Evolutionary conservation across 1,140 invertebrate species (phyloP), one percentile per base, ranked within the genome.

Genomic region (Temnothorax curvispinosus): DNA sequence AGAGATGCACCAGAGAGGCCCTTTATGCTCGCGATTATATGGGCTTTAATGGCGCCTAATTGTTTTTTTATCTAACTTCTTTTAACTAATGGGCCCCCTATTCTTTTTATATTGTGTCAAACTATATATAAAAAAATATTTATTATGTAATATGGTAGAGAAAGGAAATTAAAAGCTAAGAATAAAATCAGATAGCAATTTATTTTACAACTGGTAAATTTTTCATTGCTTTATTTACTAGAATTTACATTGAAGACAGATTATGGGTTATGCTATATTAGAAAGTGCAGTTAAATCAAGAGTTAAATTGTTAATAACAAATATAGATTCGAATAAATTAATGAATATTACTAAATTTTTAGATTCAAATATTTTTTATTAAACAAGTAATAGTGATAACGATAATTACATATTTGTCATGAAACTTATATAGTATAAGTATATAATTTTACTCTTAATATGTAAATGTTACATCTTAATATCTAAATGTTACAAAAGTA

Each of bases 1-100:
- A 67, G 64, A 21, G 38, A n/a, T 56, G 62, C 21, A 80, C n/a
- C 62, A 9, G 32, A 47, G 32, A 38, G 52, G 8, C 21, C 54
- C 2, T 64, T 52, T 44, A 54, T 54, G 50, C 84, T 84, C 54
- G 54, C 84, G 21, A 21, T 75, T 89, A 58, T 72, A 54, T 52
- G 58, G 15, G 8, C 13, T 89, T 56, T 56, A 58, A 81, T 32
- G 7, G n/a, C 35, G n/a, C 8, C 5, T 44, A 56, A 81, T 89
- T 86, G 47, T 62, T 67, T 60, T 3, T 21, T 77, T 8, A 27
- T 11, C 0, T 11, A 80, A 72, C 27, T 56, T 38, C 38, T 75
- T 62, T 75, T 35, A 60, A 47, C 18, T 35, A 52, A 77, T 56
- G 44, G 7, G 41, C 13, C 21, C 35, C 18, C 5, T 64, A 38